Base-by-base conservation (phyloP, 2,888 invertebrate species). In the Smittia aterrima region DNA sequence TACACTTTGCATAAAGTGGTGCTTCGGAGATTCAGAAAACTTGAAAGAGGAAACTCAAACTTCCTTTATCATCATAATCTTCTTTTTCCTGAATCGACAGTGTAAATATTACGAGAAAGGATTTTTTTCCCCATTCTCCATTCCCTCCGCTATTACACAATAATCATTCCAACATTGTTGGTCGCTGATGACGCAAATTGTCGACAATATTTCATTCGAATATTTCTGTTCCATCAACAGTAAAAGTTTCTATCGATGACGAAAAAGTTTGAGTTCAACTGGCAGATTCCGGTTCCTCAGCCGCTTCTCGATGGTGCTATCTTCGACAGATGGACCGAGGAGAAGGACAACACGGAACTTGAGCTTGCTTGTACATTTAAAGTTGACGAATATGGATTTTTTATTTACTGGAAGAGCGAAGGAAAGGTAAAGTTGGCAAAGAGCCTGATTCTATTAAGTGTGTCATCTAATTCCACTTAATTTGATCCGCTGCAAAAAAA, bases 261-360 rank as follows among this genome's bases (percentile, higher is more conserved):
- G 81, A 99, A 99, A 85, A 93, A 92, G 84, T 98, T 96, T 85
- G 98, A 98, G 83, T 99, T 99, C 87, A 93, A 95, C 87, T 99
- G 98, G 98, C 95, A 93, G 83, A 92, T 95, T 80, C 91, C 93
- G 76, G 95, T 98, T 78, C 98, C 98, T 66, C 92, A 95, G 80
- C 87, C 91, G 62, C 76, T 83, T 40, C 86, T 90, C 71, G 86
- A 88, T 81, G 99, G 99, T 74, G 92, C 92, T 78, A 87, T 90
- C 74, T 96, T 98, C 84, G 98, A 99, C 86, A 89, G 98, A 78
- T 99, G 98, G 97, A 95, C 96, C 75, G 99, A 99, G 84, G 97
- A 97, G 81, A 95, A 94, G 83, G 96, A 96, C 82, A 93, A 93
- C 80, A 90, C 92, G 64, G 96, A 95, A 78, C 86, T 91, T 75